These are phyloP conservation scores for Cyclura pinguis DNA, from an alignment of 2,797 vertebrate genomes.

Conservation along the genomic window DNA sequence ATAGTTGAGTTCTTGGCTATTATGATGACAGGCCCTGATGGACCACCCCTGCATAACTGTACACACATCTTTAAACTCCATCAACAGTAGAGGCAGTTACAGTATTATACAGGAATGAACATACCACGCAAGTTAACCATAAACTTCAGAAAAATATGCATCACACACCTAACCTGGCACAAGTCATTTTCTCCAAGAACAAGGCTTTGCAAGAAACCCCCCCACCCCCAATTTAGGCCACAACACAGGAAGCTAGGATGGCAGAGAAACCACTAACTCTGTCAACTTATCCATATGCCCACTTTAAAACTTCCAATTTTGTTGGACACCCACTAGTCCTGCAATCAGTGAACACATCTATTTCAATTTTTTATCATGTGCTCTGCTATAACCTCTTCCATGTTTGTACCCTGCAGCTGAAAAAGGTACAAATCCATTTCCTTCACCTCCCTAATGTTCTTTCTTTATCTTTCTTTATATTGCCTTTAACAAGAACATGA, in stretches of 20 bases:
- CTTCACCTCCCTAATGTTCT: not conserved
- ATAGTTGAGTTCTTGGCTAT: not conserved
- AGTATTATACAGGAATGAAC: not conserved
- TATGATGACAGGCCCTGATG: too few species aligned
- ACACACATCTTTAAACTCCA: not conserved
- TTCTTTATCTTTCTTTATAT: too few species aligned
- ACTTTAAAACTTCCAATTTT: not conserved
- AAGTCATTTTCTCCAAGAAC: not conserved
- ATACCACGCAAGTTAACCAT: not conserved
- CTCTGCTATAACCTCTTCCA: not conserved
- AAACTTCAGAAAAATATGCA: too few species aligned
- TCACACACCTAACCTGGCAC: not conserved
- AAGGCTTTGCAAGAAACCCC: too few species aligned
- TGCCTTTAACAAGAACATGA: not conserved
- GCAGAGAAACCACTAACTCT: not conserved
- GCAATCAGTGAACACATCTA: not conserved
- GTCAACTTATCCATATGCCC: not conserved
- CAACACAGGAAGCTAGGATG: not conserved
- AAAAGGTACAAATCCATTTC: not conserved
- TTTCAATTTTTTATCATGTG: too few species aligned
- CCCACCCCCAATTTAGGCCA: not conserved
- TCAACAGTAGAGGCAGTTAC: not conserved
- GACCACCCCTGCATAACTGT: not conserved
- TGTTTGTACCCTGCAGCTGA: not conserved
- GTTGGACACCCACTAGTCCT: not conserved